Conservation (phyloP, 2,113 vertebrate species). For the Gymnarchus niloticus region DNA sequence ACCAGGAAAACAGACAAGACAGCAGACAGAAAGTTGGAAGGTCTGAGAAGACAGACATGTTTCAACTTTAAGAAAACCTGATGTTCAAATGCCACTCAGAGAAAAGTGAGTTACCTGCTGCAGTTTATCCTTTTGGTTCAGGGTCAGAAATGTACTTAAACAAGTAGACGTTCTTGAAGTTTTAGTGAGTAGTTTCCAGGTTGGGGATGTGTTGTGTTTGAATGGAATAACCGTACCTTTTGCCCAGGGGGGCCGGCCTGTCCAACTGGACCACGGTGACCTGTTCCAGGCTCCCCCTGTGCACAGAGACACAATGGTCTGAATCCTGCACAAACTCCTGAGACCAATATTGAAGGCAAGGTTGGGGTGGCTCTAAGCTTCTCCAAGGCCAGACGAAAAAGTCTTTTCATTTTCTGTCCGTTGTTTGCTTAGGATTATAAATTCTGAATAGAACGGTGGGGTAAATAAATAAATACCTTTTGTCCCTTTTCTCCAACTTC, state of each 20-base stretch:
- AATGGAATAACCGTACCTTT: conserved; percentile 57
- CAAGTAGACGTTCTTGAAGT: not conserved
- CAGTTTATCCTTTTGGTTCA: not conserved
- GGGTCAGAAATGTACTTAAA: not conserved
- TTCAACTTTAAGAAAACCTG: not conserved
- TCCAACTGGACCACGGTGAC: conserved; percentile 74
- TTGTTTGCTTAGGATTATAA: not conserved
- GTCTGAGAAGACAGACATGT: not conserved
- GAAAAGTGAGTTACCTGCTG: not conserved
- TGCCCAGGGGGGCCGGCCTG: conserved; percentile 76
- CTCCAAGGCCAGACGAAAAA: too few relatives aligned
- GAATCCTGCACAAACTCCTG: not conserved
- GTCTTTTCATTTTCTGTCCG: not conserved
- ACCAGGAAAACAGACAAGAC: not conserved
- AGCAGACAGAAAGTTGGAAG: not conserved
- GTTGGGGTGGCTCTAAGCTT: not conserved
- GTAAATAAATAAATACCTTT: conserved; percentile 67
- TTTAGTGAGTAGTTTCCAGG: not conserved
- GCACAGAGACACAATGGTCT: conserved; percentile 21
- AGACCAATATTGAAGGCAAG: not conserved
- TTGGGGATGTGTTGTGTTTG: not conserved
- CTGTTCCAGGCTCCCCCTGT: conserved; percentile 78
- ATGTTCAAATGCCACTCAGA: not conserved
- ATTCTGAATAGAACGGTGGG: not conserved
- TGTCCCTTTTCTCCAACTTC: conserved; percentile 75